Evolutionary conservation across 2,797 vertebrate genomes (phyloP), one percentile per base, ranked within the genome.

Genomic region (Liasis olivaceus): DNA sequence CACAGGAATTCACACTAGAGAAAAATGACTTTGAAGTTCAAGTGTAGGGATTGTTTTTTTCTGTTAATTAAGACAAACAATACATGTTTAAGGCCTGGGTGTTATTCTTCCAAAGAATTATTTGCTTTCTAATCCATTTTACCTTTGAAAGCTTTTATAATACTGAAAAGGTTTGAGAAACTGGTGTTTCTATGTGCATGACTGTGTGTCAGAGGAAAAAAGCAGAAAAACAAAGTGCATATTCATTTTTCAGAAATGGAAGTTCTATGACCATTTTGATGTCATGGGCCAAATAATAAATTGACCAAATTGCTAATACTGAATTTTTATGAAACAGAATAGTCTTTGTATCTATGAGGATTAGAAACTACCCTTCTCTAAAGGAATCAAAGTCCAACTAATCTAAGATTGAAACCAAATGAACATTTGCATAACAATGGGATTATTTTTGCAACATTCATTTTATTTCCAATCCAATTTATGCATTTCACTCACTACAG

Each of bases 81-180:
- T 42, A 69, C 42, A 26, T 47, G 2, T 85, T 64, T 62, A 64
- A 59, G 14, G 31, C 15, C 3, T 12, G 17, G 28, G 14, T 89
- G 28, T 6, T n/a, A 20, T 64, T 69, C 15, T 31, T 47, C 88
- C 47, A 89, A 59, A 86, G 7, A 63, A 15, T 36, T 81, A 88
- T 62, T 91, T 60, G 58, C 69, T 92, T 89, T 92, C 22, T 59
- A 69, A 66, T 51, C 36, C 62, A 85, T 85, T 5, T 91, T 72
- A 60, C 60, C 14, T 58, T 31, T 64, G 24, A 63, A 92, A 64
- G 14, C 3, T 64, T 24, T 92, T 36, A 14, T n/a, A 77, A 20
- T 58, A 51, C 51, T 4, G 17, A 28, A 63, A 42, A 15, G 51
- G 20, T 24, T 84, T 60, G 58, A 47, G 15, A 60, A 69, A 60